Evolutionary conservation across 2,888 invertebrate genomes (phyloP), one percentile per base, ranked within the genome.

Genomic region (Yponomeuta cagnagella): DNA sequence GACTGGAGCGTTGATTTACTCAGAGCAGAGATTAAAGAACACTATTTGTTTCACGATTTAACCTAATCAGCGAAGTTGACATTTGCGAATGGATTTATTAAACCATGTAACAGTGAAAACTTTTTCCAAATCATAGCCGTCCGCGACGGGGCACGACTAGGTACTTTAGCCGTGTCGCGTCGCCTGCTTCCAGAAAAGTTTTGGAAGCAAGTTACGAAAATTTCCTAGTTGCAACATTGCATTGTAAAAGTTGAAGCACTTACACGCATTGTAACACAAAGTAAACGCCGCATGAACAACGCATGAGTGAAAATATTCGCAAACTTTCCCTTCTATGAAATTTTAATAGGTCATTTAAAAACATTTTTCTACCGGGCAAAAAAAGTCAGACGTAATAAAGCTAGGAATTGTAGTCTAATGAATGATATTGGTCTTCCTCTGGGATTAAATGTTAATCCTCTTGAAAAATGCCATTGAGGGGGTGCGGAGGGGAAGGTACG

Each of bases 401-500:
- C 85, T 84, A 83, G 82, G 81, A 86, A 87, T 86, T 83, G 85
- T 84, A 89, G 89, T 90, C 85, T 89, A 89, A 90, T 90, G 84
- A 89, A 90, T 88, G 89, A 83, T 88, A 88, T 87, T 87, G 86
- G 86, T 84, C 82, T 87, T 90, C 85, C 87, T 83, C 80, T 80
- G 83, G 89, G 90, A 90, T 91, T 88, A 90, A 86, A 88, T 87
- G 87, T 85, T 90, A 90, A 91, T 90, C 90, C 90, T 86, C 85
- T 89, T 87, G 85, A 86, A 89, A 85, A 83, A 82, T 81, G 81
- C 75, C 79, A 79, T 77, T 65, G 52, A 71, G 71, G 70, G 71
- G 48, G 33, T 33, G 68, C 63, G 23, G 74, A 77, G 67, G 78
- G 67, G 78, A 75, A 77, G 74, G 76, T 76, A 75, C 74, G 76